These are phyloP conservation scores for Noctua pronuba DNA, from an alignment of 2,888 invertebrate species.

Conservation along the genomic window DNA sequence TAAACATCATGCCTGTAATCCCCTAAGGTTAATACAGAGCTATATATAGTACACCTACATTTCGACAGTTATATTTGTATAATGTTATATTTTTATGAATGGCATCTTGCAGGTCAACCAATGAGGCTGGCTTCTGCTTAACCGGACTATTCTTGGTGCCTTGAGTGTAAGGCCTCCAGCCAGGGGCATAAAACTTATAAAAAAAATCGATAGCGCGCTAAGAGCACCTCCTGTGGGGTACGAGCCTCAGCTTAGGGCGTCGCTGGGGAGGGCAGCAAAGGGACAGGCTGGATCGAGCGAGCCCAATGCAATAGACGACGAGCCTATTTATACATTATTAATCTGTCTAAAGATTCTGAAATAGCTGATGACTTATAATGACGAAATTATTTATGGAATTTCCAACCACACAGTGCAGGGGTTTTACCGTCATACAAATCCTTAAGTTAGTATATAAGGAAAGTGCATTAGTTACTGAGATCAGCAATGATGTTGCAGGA, in stretches of 20 bases:
- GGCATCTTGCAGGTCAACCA: too few species aligned
- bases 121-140: too few species aligned
- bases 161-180: too few species aligned
- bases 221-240: too few species aligned
- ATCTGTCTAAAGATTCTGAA: not conserved
- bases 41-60: not conserved
- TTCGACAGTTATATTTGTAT: not conserved
- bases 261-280: too few species aligned
- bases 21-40: not conserved
- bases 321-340: not conserved
- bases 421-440: constrained; percentile 18
- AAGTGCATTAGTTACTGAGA: not conserved
- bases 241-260: too few species aligned
- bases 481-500: not conserved
- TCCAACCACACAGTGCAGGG: not conserved
- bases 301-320: too few species aligned
- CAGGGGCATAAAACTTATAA: too few species aligned
- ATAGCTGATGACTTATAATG: not conserved
- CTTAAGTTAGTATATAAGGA: constrained; percentile 3
- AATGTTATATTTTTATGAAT: too few species aligned
- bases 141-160: too few species aligned
- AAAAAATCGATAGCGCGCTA: too few species aligned
- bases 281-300: too few species aligned
- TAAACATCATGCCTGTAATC: not conserved
- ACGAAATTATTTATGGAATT: constrained; percentile 1